Evolutionary conservation across 2,797 vertebrate species (phyloP).

Genomic region (Telmatherina bonti): DNA sequence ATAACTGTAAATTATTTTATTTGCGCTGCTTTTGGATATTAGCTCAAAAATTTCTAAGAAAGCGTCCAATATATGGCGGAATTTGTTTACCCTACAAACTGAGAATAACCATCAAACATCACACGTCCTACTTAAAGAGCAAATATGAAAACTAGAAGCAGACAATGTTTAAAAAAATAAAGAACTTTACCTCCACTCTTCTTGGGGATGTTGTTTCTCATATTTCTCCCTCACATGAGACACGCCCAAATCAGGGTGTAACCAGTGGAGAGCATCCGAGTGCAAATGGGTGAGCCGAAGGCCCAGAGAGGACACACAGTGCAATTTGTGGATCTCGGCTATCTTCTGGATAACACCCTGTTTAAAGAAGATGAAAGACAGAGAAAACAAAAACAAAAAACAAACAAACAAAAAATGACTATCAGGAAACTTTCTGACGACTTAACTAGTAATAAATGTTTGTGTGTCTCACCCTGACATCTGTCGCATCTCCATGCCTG

Average conservation of each 20-base stretch:
- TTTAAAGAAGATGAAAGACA: slow-evolving; percentile 31
- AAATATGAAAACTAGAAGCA: neutral
- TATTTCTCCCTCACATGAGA: slow-evolving; percentile 95
- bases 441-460: neutral
- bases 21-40: neutral
- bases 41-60: neutral
- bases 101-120: neutral
- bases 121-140: too few relatives aligned
- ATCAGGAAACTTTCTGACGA: neutral
- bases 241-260: slow-evolving; percentile 97
- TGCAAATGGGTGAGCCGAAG: slow-evolving; percentile 94
- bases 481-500: slow-evolving; percentile 96
- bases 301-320: slow-evolving; percentile 94
- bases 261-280: slow-evolving; percentile 95
- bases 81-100: neutral
- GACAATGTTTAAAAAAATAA: neutral
- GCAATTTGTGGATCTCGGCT: slow-evolving; percentile 94
- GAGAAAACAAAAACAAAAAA: neutral
- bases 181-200: slow-evolving; percentile 94
- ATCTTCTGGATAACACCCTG: slow-evolving; percentile 99
- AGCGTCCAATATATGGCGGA: too few relatives aligned
- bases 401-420: neutral
- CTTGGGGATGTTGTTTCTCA: slow-evolving; percentile 93
- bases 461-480: slow-evolving; percentile 88
- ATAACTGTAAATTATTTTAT: neutral